A percentile compares a stretch with the other conserved stretches of the same genome.
Evolutionary conservation across 2,888 invertebrate genomes (phyloP).

Genomic region (Diloba caeruleocephala): DNA sequence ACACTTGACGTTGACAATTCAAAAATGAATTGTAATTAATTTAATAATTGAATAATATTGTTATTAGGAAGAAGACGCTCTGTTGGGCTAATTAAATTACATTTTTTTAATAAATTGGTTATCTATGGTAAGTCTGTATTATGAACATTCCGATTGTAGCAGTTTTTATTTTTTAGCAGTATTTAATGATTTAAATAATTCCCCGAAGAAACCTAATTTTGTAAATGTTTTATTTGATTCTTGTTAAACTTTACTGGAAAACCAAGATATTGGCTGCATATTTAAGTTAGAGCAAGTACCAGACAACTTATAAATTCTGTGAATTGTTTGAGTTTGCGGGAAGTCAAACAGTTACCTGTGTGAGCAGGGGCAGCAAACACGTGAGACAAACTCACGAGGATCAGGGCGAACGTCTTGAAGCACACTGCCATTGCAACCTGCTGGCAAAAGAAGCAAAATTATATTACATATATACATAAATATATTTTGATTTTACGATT

Average conservation of each 20-base stretch:
- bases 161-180: too few relatives aligned
- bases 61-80: too few relatives aligned
- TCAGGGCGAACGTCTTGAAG: conserved; percentile 17
- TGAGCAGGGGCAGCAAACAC: conserved; percentile 49
- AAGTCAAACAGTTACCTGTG: conserved; percentile 44
- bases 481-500: neutral
- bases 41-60: too few relatives aligned
- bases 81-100: too few relatives aligned
- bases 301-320: conserved; percentile 6
- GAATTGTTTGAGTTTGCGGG: neutral
- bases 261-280: conserved; percentile 6
- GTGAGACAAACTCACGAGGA: conserved; percentile 28
- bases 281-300: conserved; percentile 9
- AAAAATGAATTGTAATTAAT: too few relatives aligned
- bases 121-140: too few relatives aligned
- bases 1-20: too few relatives aligned
- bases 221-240: neutral
- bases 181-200: too few relatives aligned
- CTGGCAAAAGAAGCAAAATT: conserved; percentile 22
- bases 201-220: neutral
- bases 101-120: too few relatives aligned
- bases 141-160: too few relatives aligned
- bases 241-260: neutral
- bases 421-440: conserved; percentile 46
- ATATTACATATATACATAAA: too few relatives aligned